These are phyloP conservation scores for Tipula vernalis DNA, from an alignment of 2,888 invertebrate species.

Conservation along the genomic window DNA sequence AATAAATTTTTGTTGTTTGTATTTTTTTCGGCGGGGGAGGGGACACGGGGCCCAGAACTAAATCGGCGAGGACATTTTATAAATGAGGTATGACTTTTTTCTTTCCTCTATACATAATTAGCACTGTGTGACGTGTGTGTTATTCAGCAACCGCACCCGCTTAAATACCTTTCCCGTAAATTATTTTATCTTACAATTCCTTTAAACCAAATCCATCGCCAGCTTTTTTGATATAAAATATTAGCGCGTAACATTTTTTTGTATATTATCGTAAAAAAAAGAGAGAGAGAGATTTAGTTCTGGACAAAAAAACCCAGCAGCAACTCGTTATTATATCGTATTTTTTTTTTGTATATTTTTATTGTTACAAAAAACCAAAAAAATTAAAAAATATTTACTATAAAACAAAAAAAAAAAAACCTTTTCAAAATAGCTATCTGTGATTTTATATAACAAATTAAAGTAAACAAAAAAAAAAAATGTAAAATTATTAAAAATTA, in stretches of 20 bases:
- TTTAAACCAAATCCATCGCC: background rate
- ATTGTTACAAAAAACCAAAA: background rate
- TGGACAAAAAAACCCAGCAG: background rate
- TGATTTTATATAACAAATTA: conserved; percentile 6
- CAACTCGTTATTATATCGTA: background rate
- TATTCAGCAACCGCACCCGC: background rate
- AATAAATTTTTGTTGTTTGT: background rate
- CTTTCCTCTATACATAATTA: background rate
- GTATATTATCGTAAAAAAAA: background rate
- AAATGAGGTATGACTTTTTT: background rate
- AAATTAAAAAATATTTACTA: background rate
- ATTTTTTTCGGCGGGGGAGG: background rate
- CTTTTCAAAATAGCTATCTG: background rate
- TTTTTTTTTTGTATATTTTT: background rate
- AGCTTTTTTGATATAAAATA: background rate
- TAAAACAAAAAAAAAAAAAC: background rate
- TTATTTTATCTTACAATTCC: no score
- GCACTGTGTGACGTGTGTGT: background rate
- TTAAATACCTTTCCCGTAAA: background rate
- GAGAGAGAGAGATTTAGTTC: background rate
- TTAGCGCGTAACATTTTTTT: background rate
- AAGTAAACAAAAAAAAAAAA: background rate
- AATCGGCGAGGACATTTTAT: background rate
- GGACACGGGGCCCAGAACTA: background rate
- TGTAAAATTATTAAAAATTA: background rate